These are phyloP conservation scores for Conopomorpha cramerella DNA, from an alignment of 1,140 invertebrate species.

Conservation along the genomic window DNA sequence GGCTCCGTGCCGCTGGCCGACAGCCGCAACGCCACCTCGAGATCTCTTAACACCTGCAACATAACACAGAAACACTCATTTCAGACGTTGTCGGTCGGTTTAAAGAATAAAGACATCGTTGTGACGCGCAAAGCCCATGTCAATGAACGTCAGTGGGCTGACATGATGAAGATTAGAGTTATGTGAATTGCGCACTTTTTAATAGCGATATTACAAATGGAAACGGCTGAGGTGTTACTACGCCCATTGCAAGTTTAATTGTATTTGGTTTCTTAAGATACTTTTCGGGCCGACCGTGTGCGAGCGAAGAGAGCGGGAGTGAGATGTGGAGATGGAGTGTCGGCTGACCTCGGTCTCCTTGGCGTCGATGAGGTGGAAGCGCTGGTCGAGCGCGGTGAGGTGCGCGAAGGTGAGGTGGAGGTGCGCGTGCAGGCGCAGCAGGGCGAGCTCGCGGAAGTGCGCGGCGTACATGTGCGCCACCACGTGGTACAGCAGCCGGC, in stretches of 20 bases:
- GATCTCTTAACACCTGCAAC: constrained; percentile 71
- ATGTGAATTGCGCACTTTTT: too few species aligned
- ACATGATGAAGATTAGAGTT: too few species aligned
- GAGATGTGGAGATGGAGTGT: background rate
- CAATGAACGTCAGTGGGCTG: too few species aligned
- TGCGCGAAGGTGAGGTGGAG: constrained; percentile 96
- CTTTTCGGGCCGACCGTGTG: too few species aligned
- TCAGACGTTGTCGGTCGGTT: too few species aligned
- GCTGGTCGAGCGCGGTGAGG: constrained; percentile 82
- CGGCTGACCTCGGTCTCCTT: constrained; percentile 88
- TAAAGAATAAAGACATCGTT: too few species aligned
- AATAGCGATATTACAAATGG: too few species aligned
- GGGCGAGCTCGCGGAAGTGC: constrained; percentile 94
- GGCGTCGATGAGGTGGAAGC: constrained; percentile 91
- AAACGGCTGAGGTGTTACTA: too few species aligned
- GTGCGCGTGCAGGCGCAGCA: constrained; percentile 90
- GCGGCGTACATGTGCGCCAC: constrained; percentile 97
- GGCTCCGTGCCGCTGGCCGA: constrained; percentile 47
- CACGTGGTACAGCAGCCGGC: constrained; percentile 95
- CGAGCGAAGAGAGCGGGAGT: background rate
- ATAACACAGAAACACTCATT: too few species aligned
- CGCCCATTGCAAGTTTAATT: too few species aligned
- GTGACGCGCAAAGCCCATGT: too few species aligned
- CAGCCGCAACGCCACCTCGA: constrained; percentile 74
- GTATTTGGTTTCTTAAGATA: too few species aligned